A percentile compares a stretch with the other conserved stretches of the same genome.
Evolutionary conservation across 2,888 invertebrate species (phyloP).

Genomic region (Ormyrus nitidulus): DNA sequence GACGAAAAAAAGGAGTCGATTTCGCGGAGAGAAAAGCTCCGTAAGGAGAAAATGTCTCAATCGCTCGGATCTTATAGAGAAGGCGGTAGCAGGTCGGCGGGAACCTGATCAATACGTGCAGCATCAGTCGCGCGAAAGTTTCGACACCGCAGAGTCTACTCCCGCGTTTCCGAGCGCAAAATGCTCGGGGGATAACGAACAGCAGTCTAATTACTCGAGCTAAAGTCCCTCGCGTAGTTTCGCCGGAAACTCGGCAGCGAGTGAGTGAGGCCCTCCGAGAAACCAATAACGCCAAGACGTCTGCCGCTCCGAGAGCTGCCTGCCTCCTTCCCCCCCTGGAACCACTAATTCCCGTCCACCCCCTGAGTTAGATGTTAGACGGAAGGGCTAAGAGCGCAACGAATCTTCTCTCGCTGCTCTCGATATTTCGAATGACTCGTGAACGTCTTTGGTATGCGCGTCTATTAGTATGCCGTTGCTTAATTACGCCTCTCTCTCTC

Average conservation of each 20-base stretch:
- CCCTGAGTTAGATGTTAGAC: conserved; percentile 73
- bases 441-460: conserved; percentile 37
- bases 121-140: conserved; percentile 11
- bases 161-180: conserved; percentile 58
- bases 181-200: conserved; percentile 70
- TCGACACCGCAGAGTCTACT: conserved; percentile 12
- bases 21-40: too few species aligned
- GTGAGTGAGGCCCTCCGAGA: conserved; percentile 58
- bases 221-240: conserved; percentile 65
- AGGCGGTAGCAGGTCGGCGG: too few species aligned
- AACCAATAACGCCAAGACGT: conserved; percentile 74
- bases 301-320: conserved; percentile 42
- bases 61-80: too few species aligned
- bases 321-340: conserved; percentile 58
- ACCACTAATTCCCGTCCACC: conserved; percentile 71
- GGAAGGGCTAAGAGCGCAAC: conserved; percentile 21
- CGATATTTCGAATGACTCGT: conserved; percentile 22
- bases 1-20: too few species aligned
- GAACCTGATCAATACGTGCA: too few species aligned
- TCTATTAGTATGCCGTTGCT: conserved; percentile 43
- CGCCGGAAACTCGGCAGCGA: conserved; percentile 13
- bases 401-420: neutral
- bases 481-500: conserved; percentile 22
- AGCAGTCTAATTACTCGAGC: conserved; percentile 73
- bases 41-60: too few species aligned